These are phyloP conservation scores for Linnaemya tessellans DNA, from an alignment of 2,888 invertebrate species.

Conservation along the genomic window DNA sequence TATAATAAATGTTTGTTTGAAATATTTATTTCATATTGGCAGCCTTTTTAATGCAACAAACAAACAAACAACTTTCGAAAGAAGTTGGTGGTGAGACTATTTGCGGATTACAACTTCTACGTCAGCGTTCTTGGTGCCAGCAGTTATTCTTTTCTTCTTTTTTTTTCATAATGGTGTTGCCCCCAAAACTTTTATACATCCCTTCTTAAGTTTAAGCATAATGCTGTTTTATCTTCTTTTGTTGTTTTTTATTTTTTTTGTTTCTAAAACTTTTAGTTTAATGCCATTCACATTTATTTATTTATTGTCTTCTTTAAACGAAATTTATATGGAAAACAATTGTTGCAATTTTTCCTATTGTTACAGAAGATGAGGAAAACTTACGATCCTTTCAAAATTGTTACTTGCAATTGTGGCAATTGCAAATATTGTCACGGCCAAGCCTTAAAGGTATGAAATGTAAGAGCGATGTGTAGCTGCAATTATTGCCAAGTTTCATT, in stretches of 20 bases:
- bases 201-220: background rate
- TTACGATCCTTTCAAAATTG: background rate
- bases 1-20: too few species aligned
- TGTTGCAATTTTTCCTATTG: constrained; percentile 8
- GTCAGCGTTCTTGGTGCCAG: too few species aligned
- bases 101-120: too few species aligned
- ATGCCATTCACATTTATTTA: constrained; percentile 37
- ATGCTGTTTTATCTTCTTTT: background rate
- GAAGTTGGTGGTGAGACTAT: too few species aligned
- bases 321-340: constrained; percentile 15
- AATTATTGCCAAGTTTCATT: constrained; percentile 13
- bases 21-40: too few species aligned
- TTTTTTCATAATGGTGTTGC: too few species aligned
- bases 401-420: constrained; percentile 26
- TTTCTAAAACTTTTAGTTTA: background rate
- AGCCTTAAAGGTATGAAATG: constrained; percentile 15
- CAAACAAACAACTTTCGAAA: too few species aligned
- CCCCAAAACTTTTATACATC: background rate
- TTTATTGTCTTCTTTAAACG: constrained; percentile 26
- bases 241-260: background rate
- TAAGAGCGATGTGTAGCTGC: background rate
- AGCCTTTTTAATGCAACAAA: too few species aligned
- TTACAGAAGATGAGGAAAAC: background rate
- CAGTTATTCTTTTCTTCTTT: too few species aligned
- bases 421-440: constrained; percentile 42